These are phyloP conservation scores for Formicarius rufipectus DNA, from an alignment of 2,113 vertebrate species.

Conservation along the genomic window DNA sequence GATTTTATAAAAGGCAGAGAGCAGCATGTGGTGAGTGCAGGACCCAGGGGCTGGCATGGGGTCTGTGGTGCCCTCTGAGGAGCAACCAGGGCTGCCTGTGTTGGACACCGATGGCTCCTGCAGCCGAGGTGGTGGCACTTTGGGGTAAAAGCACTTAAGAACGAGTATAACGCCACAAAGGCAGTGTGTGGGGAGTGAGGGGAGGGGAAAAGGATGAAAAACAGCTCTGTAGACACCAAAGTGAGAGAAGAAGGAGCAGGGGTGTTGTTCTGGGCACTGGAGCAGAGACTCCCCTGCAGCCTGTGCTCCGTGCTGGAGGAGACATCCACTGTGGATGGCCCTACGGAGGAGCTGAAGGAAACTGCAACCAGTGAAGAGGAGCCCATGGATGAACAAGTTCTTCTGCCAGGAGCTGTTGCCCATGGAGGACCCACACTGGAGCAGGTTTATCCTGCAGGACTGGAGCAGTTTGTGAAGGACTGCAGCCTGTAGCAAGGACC, in stretches of 20 bases:
- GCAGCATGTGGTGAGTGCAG: not conserved
- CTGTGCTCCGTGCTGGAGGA: not conserved
- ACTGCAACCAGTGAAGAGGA: not conserved
- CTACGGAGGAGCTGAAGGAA: not conserved
- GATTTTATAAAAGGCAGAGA: not conserved
- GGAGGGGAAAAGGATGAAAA: not conserved
- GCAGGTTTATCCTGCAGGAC: not conserved
- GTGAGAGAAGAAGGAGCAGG: not conserved
- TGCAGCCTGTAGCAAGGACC: no score
- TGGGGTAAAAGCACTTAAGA: not conserved
- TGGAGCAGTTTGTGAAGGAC: no score
- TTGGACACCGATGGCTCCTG: not conserved
- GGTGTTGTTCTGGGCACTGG: not conserved
- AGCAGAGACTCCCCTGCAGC: not conserved
- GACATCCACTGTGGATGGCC: not conserved
- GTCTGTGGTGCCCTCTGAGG: not conserved
- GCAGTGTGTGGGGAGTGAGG: not conserved
- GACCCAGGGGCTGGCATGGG: not conserved
- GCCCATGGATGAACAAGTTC: not conserved
- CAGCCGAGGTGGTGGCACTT: rapidly evolving
- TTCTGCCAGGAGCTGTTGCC: not conserved
- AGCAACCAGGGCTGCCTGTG: not conserved
- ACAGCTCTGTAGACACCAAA: not conserved
- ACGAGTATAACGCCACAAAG: not conserved
- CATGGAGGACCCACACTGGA: not conserved